Base-by-base conservation (phyloP, 2,113 vertebrate species). In the Saccopteryx leptura region DNA sequence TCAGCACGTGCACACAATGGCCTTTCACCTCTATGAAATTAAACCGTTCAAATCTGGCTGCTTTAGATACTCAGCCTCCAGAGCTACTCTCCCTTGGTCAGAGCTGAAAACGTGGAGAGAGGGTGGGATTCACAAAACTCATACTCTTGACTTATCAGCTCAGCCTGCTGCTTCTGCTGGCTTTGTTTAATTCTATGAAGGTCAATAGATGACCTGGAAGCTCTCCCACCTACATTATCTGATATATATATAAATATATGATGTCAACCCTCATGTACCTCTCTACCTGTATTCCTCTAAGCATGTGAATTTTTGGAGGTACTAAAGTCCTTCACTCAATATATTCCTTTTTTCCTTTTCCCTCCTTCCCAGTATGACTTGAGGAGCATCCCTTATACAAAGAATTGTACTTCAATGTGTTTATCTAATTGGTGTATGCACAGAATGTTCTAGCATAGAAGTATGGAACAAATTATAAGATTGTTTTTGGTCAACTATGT, bases 1-100 rank as follows among this genome's bases (percentile, higher is more conserved):
- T 98, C 93, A 99, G 98, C 93, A 99, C 99, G 93, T 99, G 99
- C 98, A 94, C 93, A 95, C 97, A 97, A 97, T 93, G 97, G 92
- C 95, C 86, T 98, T 98, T 97, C 95, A 97, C 97, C 96, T 97
- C 93, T 92, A 93, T 98, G 99, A 96, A 99, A 99, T 98, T 99
- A 98, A 99, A 98, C 98, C 99, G 98, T 98, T 99, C 72, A 92
- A 23, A 58, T 63, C 46, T 81, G 46, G 18, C 33, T 88, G 76
- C 18, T 65, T 85, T 2, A 5, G 46, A 19, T 11, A 75, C 33
- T 2, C 12, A 24, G 14, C 13, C 24, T 80, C 33, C 31, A 48
- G 33, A 18, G 4, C 26, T 90, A 39, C 5, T 79, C 46, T 84
- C 28, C 54, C 19, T 33, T 66, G 76, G 48, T 92, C 69, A 92